Conservation (phyloP, 2,113 vertebrate genomes). For the human (Homo sapiens) region GRCh38 chrX:99381501-99382000, state of each 20-base stretch:
- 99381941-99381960: background rate
- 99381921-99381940: background rate
- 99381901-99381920: background rate
- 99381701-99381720: background rate
- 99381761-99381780: background rate
- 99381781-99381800: background rate
- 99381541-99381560: background rate
- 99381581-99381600: background rate
- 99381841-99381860: background rate
- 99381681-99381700: background rate
- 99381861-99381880: background rate
- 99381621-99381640: background rate
- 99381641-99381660: background rate
- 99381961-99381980: background rate
- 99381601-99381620: background rate
- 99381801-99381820: background rate
- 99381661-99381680: background rate
- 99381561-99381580: slow-evolving; percentile 19
- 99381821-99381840: background rate
- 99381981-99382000: background rate
- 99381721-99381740: background rate
- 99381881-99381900: background rate
- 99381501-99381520: background rate
- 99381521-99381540: slow-evolving; percentile 27
- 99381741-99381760: background rate